Percentiles rank a stretch among this genome's conserved stretches.
These are phyloP conservation scores for Corvus cornix DNA, from an alignment of 2,113 vertebrate genomes.

Conservation along the genomic window DNA sequence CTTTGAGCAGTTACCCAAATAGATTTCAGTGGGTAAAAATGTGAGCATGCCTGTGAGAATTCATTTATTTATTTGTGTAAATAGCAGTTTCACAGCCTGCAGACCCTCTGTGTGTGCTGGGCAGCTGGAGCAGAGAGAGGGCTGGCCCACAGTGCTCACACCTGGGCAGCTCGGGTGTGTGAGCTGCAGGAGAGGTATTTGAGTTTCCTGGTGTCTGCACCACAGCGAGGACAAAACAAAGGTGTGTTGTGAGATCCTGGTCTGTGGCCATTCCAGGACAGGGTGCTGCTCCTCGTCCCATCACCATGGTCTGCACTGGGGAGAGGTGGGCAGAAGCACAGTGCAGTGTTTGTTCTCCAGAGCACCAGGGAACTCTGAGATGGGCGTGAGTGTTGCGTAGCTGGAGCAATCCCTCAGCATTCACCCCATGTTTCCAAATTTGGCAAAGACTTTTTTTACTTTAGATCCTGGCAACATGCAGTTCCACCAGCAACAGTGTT, in stretches of 20 bases:
- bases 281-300: background rate
- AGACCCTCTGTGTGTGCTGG: background rate
- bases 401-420: background rate
- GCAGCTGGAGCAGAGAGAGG: background rate
- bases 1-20: background rate
- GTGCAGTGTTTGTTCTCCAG: background rate
- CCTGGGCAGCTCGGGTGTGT: background rate
- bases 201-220: background rate
- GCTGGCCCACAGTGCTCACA: fast-evolving
- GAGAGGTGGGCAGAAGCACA: background rate
- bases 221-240: background rate
- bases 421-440: background rate
- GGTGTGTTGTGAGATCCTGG: background rate
- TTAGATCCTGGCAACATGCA: background rate
- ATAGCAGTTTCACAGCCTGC: background rate
- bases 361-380: background rate
- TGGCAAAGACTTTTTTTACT: background rate
- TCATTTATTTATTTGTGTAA: background rate
- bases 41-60: background rate
- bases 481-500: background rate
- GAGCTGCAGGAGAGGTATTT: background rate
- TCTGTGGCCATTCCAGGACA: background rate
- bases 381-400: fast-evolving
- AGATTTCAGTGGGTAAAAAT: background rate
- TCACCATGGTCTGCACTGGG: fast-evolving